Base-by-base conservation (phyloP, 2,797 vertebrate genomes). In the Pangasius krempfi region DNA sequence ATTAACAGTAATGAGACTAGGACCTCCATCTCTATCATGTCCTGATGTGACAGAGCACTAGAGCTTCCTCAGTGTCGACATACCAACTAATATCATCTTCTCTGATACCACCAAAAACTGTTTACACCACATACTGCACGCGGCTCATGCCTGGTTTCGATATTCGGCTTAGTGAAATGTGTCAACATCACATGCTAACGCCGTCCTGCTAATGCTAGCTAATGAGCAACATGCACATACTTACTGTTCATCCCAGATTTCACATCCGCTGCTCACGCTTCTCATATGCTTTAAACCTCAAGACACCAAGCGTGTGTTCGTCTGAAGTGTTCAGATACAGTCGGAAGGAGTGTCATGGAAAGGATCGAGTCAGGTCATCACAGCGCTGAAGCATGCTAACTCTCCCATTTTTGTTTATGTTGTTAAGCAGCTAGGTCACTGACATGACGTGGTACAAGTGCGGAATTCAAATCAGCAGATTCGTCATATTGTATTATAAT, bases 381-480 rank as follows among this genome's bases (percentile, higher is more conserved):
- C 47, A 70, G 50, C 85, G 54, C 54, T 86, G 89, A 25, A 91
- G 87, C 90, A 87, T 86, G 62, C 75, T 84, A 79, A n/a, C 82
- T 9, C 89, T 37, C 87, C 91, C 87, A 91, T 92, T 93, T 89
- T 90, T 94, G 96, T 96, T 96, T 96, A 94, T 94, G 93, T 95
- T 94, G 62, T 92, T 92, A 58, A 70, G 87, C 86, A 70, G 80
- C 37, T 47, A 30, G 87, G 88, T 88, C 87, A 84, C 47, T 40
- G 64, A 47, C 93, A 94, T 94, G 92, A 94, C 94, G 94, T 96
- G 94, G 95, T 93, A 50, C 16, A 27, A 33, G 22, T 3, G 1
- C 30, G 50, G 0, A 13, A 86, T 82, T 84, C 9, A 88, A 1
- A 44, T 3, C 3, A 0, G 89, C 93, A 94, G 91, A 94, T 96